Evolutionary conservation across 2,113 vertebrate species (phyloP).

Genomic region (Sander lucioperca): DNA sequence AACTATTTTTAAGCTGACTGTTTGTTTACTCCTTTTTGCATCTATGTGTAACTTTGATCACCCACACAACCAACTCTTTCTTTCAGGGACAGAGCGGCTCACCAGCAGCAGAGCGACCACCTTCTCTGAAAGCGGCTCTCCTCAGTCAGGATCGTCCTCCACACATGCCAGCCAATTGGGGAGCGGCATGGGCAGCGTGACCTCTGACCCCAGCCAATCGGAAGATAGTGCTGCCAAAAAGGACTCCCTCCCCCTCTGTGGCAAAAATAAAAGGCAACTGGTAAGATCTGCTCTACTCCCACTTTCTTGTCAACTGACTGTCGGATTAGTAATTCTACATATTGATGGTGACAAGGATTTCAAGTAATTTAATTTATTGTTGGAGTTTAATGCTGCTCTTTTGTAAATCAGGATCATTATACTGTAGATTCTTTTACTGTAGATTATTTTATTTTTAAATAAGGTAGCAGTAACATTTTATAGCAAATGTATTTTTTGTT

Average conservation of each 20-base stretch:
- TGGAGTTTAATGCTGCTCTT: not conserved
- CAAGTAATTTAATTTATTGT: not conserved
- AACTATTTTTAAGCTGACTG: not conserved
- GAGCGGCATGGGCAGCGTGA: conserved; percentile 6
- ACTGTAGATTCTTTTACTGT: not conserved
- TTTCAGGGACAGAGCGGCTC: conserved; percentile 46
- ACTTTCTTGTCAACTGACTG: not conserved
- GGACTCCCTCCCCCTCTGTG: conserved; percentile 36
- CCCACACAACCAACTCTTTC: conserved; percentile 32
- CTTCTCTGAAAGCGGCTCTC: conserved; percentile 24
- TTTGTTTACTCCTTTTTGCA: conserved; percentile 43
- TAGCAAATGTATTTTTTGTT: not conserved
- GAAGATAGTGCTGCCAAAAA: conserved; percentile 52
- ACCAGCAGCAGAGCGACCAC: conserved; percentile 11
- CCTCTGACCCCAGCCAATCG: conserved; percentile 49
- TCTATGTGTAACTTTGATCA: conserved; percentile 29
- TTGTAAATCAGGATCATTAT: not conserved
- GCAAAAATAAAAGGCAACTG: conserved; percentile 75
- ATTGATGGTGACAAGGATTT: not conserved
- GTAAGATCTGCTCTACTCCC: conserved; percentile 59
- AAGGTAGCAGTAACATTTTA: not conserved
- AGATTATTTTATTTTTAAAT: not conserved
- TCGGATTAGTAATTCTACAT: not conserved
- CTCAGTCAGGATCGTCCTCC: not conserved
- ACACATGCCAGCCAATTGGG: conserved; percentile 44